Evolutionary conservation across 1,140 invertebrate species (phyloP).

Genomic region (Macrotrachela quadricornifera): DNA sequence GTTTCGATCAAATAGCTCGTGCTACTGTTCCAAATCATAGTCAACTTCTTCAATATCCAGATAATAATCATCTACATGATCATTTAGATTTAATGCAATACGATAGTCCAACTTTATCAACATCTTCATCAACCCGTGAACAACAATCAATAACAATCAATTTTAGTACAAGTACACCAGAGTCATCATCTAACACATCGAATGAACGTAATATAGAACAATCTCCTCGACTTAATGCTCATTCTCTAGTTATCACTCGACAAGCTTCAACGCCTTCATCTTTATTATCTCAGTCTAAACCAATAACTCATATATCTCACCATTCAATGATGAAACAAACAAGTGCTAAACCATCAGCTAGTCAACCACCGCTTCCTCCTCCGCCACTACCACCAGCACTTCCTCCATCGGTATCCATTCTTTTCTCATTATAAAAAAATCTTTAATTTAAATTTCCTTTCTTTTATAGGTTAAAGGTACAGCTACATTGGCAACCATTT

Average conservation of each 20-base stretch:
- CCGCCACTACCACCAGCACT: neutral
- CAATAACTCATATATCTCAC: no score
- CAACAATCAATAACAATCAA: neutral
- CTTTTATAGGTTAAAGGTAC: neutral
- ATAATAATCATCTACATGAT: neutral
- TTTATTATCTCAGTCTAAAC: no score
- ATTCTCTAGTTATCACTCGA: no score
- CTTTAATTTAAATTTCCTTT: neutral
- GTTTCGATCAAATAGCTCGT: neutral
- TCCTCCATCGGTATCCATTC: no score
- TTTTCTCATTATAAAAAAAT: neutral
- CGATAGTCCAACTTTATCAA: neutral
- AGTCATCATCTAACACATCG: no score
- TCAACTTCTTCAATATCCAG: neutral
- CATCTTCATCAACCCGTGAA: neutral
- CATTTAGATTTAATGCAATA: neutral
- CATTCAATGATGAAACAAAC: no score
- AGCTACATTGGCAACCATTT: neutral
- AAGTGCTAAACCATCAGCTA: neutral
- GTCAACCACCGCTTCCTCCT: constrained; percentile 5
- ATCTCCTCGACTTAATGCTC: no score
- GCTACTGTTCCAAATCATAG: neutral
- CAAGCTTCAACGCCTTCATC: no score
- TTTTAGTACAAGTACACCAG: no score
- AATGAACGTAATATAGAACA: no score